Evolutionary conservation across 1,140 invertebrate genomes (phyloP), one percentile per base, ranked within the genome.

Genomic region (Anoplophora glabripennis): DNA sequence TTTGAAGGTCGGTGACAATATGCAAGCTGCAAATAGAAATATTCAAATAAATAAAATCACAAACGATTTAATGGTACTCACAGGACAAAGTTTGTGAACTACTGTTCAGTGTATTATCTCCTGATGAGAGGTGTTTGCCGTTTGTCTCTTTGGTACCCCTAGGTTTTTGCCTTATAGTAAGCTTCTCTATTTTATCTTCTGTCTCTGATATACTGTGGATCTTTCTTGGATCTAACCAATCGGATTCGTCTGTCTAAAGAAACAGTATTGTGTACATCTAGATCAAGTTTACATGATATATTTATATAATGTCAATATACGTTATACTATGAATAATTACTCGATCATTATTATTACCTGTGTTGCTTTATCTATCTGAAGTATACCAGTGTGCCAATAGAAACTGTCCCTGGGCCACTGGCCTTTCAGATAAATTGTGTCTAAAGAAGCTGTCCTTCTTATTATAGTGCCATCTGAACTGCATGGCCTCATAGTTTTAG

Each of bases 321-420:
- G 9, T 0, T 8, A 17, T 42, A 41, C 1, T 42, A 12, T 8
- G 40, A 42, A n/a, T 7, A 17, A 17, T 42, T 17, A 3, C 40
- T 17, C 4, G 7, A 15, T 12, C 40, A 42, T 8, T 9, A 33
- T 40, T 37, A 14, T 64, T 79, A 88, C 87, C 82, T 89, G 87
- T 66, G 87, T 90, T 45, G 87, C 83, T 79, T 89, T 89, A 73
- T 90, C 86, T 37, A 90, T 81, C 75, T 88, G 82, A 57, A 89
- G 76, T 57, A 82, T 78, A 57, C 81, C 84, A 66, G 81, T 80
- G 73, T 86, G 84, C 59, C 84, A 80, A 65, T 81, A 83, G 67
- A 85, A 84, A 61, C 80, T 81, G 67, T 89, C 87, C 65, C 85
- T 81, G 45, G 87, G 86, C 86, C 86, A 89, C 65, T 89, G 86